Base-by-base conservation (phyloP, 1,140 invertebrate species). In the Drosophila sechellia region DNA sequence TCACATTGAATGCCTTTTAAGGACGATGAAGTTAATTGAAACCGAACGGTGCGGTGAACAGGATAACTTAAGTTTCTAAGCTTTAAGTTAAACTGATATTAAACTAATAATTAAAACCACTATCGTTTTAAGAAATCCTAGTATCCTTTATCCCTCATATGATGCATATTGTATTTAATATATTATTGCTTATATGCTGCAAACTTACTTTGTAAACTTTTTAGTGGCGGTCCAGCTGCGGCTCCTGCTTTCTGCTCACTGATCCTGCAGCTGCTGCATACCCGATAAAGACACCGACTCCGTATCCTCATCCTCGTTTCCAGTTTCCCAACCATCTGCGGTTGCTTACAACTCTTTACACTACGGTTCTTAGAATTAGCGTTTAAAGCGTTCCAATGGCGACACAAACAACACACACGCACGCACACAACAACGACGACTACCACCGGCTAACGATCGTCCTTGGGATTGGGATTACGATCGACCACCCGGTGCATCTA, bases 131-230 rank as follows among this genome's bases (percentile, higher is more conserved):
- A 8, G 27, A 31, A 6, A 27, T 27, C 5, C 5, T 27, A 6
- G 27, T 5, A 27, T 6, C 6, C 27, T 20, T 20, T 20, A 20
- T 20, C 20, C 20, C 20, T 8, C 6, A 31, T 8, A 31, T 8
- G 27, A 2, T 31, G 6, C 27, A 8, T 31, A 2, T 8, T 12
- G 12, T 37, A 37, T 12, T 37, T 12, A 3, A 37, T 4, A 37
- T 37, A 12, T 39, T 13, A 34, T 37, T 27, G 5, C 0, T 27
- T 27, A 27, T 5, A 31, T 31, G 8, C 8, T 17, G 6, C 3
- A 8, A 8, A 85, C 85, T 90, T 50, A 90, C 81, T 90, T 86
- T 90, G 86, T 90, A 85, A 90, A 80, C 74, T 90, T 77, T 90
- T 73, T 90, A 68, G 75, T 81, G 75, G 74, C 83, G 63, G 52